Evolutionary conservation across 2,888 invertebrate genomes (phyloP).

Genomic region (Stenichneumon culpator): DNA sequence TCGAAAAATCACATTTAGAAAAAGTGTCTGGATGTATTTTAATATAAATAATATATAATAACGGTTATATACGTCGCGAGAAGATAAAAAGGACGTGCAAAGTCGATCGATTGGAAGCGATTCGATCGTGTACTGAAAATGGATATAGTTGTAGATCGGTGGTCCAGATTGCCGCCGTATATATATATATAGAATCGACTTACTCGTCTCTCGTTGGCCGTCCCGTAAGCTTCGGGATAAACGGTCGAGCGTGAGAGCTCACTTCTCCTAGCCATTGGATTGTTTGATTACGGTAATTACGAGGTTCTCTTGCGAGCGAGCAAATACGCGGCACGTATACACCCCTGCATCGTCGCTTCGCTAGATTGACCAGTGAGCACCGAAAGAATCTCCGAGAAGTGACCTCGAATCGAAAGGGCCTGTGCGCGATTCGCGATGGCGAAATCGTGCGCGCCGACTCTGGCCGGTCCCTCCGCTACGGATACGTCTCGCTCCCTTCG

Average conservation of each 20-base stretch:
- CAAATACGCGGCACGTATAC: conserved; percentile 56
- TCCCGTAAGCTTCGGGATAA: conserved; percentile 50
- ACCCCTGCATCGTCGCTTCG: conserved; percentile 18
- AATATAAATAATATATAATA: too few species aligned
- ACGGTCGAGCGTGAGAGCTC: conserved; percentile 56
- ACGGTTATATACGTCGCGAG: neutral
- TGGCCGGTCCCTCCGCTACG: neutral
- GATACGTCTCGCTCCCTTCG: conserved; percentile 32
- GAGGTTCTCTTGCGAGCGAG: conserved; percentile 68
- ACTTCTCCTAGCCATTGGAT: conserved; percentile 73
- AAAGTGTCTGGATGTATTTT: too few species aligned
- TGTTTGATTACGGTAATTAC: conserved; percentile 82
- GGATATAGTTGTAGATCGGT: neutral
- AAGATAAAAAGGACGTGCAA: neutral
- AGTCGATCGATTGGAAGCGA: neutral
- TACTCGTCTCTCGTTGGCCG: conserved; percentile 42
- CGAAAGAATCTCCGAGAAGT: conserved; percentile 29
- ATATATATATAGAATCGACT: conserved; percentile 59
- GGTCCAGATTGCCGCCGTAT: neutral
- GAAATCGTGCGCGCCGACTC: conserved; percentile 1
- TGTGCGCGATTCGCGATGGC: conserved; percentile 4
- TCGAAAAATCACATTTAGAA: too few species aligned
- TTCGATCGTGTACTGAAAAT: neutral
- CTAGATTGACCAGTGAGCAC: conserved; percentile 43
- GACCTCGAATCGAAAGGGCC: conserved; percentile 30